These are phyloP conservation scores for Lytechinus pictus DNA, from an alignment of 35 echinoderm and acorn worm genomes.

Conservation along the genomic window DNA sequence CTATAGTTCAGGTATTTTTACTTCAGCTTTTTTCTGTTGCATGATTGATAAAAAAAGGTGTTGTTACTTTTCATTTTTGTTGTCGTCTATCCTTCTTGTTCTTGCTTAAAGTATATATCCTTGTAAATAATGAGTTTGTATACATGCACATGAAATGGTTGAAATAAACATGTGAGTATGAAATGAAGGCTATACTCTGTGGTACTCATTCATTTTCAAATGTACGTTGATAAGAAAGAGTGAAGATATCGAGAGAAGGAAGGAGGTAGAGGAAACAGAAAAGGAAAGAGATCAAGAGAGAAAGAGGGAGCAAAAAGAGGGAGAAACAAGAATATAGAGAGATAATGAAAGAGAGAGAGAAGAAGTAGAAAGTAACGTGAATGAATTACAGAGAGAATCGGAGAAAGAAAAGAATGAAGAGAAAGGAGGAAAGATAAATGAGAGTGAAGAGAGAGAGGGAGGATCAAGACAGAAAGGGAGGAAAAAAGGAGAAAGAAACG, in stretches of 20 bases:
- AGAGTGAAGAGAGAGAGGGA: neutral
- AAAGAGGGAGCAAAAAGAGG: neutral
- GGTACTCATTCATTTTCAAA: neutral
- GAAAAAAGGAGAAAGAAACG: neutral
- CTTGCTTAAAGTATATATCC: constrained; percentile 47
- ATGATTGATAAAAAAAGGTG: constrained; percentile 23
- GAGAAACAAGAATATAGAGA: neutral
- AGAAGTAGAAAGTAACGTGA: neutral
- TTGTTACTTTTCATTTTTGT: constrained; percentile 36
- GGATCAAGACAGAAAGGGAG: neutral
- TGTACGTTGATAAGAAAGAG: too few relatives aligned
- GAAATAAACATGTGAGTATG: constrained; percentile 56
- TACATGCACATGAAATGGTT: constrained; percentile 56
- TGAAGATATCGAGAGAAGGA: neutral
- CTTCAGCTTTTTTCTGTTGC: constrained; percentile 46
- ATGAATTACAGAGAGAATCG: too few relatives aligned
- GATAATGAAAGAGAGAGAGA: neutral
- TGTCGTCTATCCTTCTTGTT: neutral
- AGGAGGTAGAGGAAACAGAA: neutral
- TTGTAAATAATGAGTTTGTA: constrained; percentile 57
- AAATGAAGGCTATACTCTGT: neutral
- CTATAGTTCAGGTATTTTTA: constrained; percentile 29
- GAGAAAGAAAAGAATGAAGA: neutral
- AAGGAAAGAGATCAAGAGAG: neutral
- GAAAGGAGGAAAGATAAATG: neutral